phyloP scores from a whole-genome alignment of 2,797 vertebrate species.

The Cyclura pinguis region DNA sequence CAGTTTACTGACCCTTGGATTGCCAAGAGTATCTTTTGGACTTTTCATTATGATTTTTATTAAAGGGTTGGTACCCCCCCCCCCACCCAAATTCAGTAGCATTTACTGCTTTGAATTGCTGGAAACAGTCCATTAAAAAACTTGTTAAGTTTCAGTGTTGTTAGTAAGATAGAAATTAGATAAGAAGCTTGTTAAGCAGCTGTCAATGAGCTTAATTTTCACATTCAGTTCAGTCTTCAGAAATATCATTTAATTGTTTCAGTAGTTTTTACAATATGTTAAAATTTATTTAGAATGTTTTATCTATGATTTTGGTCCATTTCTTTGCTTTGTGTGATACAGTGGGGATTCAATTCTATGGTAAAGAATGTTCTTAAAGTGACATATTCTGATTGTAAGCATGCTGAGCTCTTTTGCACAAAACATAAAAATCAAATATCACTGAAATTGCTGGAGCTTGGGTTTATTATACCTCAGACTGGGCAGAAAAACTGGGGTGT shows the following conservation, averaged over 20 bases:
- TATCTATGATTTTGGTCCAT: not conserved
- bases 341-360: slow-evolving; percentile 13
- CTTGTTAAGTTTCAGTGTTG: not conserved
- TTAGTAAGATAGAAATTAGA: not conserved
- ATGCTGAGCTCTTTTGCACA: not conserved
- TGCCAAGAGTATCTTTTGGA: slow-evolving; percentile 20
- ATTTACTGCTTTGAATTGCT: slow-evolving; percentile 4
- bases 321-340: slow-evolving; percentile 10
- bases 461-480: too few species aligned
- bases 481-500: too few species aligned
- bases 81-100: slow-evolving; percentile 7
- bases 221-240: not conserved
- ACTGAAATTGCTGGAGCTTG: too few species aligned
- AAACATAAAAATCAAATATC: too few species aligned
- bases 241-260: not conserved
- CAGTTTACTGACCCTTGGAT: slow-evolving; percentile 1
- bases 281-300: not conserved
- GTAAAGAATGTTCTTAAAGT: not conserved
- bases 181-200: slow-evolving; percentile 11
- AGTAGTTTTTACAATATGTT: not conserved
- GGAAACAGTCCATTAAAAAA: not conserved
- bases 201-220: not conserved
- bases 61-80: not conserved
- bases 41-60: slow-evolving; percentile 20
- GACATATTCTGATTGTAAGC: not conserved